These are phyloP conservation scores for Petrocephalus schoutedeni DNA, from an alignment of 2,797 vertebrate genomes.

Conservation along the genomic window DNA sequence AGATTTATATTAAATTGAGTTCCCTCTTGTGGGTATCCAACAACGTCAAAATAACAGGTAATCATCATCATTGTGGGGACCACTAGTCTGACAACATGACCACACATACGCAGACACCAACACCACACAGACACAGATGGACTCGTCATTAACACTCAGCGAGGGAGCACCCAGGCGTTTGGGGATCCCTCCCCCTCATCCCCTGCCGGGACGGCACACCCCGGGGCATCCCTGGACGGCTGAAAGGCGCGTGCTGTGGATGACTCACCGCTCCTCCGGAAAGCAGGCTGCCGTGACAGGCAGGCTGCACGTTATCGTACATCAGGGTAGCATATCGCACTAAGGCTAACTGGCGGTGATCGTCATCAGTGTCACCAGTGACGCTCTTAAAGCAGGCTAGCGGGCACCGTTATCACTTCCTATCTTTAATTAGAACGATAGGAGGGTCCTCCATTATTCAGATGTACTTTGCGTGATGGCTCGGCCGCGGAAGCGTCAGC, in stretches of 20 bases:
- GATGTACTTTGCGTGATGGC: background rate
- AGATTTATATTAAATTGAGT: no score
- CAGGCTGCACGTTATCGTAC: background rate
- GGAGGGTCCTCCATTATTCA: background rate
- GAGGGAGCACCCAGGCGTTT: background rate
- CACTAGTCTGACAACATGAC: background rate
- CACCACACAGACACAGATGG: background rate
- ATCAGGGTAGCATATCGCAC: background rate
- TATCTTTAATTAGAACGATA: background rate
- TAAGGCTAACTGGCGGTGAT: background rate
- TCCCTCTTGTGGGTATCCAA: no score
- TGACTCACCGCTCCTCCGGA: background rate
- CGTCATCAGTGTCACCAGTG: background rate
- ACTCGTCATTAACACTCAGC: background rate
- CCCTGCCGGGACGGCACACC: background rate
- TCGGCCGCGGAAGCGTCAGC: background rate
- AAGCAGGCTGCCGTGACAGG: background rate
- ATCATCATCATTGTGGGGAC: background rate
- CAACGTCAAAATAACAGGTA: background rate
- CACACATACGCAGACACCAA: background rate
- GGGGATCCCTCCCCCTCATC: background rate
- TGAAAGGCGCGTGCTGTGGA: background rate
- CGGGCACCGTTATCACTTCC: background rate
- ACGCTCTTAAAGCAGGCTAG: background rate
- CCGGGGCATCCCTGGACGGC: background rate